phyloP scores from a whole-genome alignment of 2,113 vertebrate species.

The Phyllostomus hastatus region DNA sequence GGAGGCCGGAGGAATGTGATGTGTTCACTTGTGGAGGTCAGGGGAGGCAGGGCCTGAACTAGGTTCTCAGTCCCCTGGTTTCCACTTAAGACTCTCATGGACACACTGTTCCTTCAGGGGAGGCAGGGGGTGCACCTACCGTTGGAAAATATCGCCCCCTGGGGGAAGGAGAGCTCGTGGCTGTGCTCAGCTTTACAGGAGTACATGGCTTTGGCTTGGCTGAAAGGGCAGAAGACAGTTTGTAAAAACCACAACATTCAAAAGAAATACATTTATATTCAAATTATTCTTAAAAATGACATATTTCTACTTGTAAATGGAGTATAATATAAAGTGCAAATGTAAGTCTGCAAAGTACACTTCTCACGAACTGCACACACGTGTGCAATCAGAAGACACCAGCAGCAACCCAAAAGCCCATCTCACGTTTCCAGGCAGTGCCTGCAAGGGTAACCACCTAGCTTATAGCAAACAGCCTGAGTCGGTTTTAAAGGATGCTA shows the following conservation, averaged over 20 bases:
- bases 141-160: conserved; percentile 95
- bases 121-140: conserved; percentile 80
- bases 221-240: conserved; percentile 73
- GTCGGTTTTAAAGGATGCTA: not conserved
- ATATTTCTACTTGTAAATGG: not conserved
- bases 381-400: not conserved
- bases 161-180: conserved; percentile 96
- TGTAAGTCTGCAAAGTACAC: not conserved
- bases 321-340: not conserved
- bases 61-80: not conserved
- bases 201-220: conserved; percentile 96
- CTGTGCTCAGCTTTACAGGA: conserved; percentile 97
- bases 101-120: too few species aligned
- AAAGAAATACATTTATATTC: not conserved
- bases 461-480: not conserved
- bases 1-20: not conserved
- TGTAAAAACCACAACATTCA: conserved; percentile 3
- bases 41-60: not conserved
- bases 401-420: not conserved
- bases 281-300: not conserved
- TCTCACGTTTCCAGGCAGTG: not conserved
- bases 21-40: not conserved
- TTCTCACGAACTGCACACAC: not conserved
- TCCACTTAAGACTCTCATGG: not conserved
- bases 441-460: not conserved